A percentile compares a stretch with the other conserved stretches of the same genome.
phyloP scores from a whole-genome alignment of 2,797 vertebrate genomes.

The Limosa lapponica region DNA sequence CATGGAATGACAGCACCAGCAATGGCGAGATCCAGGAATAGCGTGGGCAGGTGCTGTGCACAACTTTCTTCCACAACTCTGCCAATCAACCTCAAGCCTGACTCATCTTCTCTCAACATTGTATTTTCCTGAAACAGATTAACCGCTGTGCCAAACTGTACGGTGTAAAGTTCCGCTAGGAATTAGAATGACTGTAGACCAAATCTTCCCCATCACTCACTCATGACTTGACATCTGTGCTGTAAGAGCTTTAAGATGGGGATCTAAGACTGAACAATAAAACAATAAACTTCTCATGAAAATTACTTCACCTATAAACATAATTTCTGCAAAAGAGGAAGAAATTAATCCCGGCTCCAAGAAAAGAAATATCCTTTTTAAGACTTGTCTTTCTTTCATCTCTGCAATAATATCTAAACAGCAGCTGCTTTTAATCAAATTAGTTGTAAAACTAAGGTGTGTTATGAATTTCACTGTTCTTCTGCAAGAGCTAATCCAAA shows the following conservation, averaged over 20 bases:
- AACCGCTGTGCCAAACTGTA: not conserved
- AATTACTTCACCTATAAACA: not conserved
- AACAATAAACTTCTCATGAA: not conserved
- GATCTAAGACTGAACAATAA: not conserved
- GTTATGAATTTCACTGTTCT: not conserved
- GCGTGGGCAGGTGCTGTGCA: constrained; percentile 13
- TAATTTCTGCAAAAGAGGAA: not conserved
- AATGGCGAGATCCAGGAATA: constrained; percentile 6
- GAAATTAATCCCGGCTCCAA: not conserved
- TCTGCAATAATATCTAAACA: not conserved
- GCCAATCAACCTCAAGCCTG: constrained; percentile 33
- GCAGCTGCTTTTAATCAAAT: not conserved
- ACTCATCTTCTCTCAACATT: not conserved
- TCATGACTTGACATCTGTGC: not conserved
- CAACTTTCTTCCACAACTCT: constrained; percentile 11
- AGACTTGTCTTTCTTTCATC: not conserved
- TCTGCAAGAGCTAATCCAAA: not conserved
- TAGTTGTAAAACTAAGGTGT: not conserved
- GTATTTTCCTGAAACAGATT: constrained; percentile 3
- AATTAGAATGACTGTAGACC: not conserved
- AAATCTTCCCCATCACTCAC: not conserved
- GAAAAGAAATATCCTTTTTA: not conserved
- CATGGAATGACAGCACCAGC: not conserved
- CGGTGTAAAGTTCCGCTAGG: not conserved
- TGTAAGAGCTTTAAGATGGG: not conserved